Evolutionary conservation across 1,140 invertebrate species (phyloP), one percentile per base, ranked within the genome.

Genomic region (Drosophila triauraria): DNA sequence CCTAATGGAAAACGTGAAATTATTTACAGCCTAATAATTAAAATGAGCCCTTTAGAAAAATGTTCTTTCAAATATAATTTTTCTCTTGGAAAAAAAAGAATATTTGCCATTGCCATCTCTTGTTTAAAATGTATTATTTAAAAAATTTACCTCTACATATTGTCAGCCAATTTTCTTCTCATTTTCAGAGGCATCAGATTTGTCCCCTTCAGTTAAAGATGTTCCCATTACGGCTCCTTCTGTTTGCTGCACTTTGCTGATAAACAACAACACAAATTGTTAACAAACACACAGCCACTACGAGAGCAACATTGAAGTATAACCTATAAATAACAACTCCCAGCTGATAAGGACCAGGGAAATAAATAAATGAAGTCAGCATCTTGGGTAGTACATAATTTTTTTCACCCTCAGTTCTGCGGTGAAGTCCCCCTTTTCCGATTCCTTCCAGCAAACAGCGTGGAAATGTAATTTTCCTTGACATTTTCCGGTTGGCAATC

Each of bases 391-490:
- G 84, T 87, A 87, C 75, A 87, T 87, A 87, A 80, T 84, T 88
- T 88, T 69, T 68, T 67, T 64, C 76, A 51, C 74, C 59, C 58
- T 47, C 63, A 6, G 5, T 42, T 9, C 13, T 47, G 62, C 42
- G 46, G 35, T 27, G 15, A 17, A 13, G 23, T 27, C 20, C 12
- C 56, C 44, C 4, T 30, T 23, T 30, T 20, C 40, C 48, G 51
- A 47, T 48, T 25, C 40, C 60, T 64, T 57, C 40, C 56, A 17
- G 50, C 50, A 61, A 48, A 63, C 59, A 67, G 65, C 63, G 71
- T 84, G 80, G 78, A 88, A 88, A 90, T 88, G 81, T 88, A 88
- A 88, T 88, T 90, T 86, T 86, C 82, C 74, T 78, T 76, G 82
- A 78, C 82, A 85, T 85, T 81, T 86, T 86, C 82, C 82, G 82